Base-by-base conservation (phyloP, 2,888 invertebrate species). In the Hemithea aestivaria region DNA sequence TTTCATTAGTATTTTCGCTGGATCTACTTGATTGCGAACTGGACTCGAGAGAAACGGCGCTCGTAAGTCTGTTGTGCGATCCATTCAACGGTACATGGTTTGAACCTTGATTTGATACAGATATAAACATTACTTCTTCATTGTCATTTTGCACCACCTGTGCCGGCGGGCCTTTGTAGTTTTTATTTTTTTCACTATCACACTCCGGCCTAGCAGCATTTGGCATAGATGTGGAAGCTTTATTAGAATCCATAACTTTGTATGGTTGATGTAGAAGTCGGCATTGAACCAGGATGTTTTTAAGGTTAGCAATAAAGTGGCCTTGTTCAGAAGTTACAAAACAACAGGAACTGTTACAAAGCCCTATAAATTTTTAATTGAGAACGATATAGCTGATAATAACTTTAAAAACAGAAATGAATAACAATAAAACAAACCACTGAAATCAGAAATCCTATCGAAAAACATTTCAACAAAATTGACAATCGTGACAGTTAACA, bases 161-260 rank as follows among this genome's bases (percentile, higher is more conserved):
- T 49, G 58, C 64, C 29, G 68, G 48, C 31, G 56, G 48, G 30
- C 48, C 60, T 42, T 69, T 74, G 43, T 44, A 54, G 49, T 64
- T 73, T 23, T 52, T 70, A 36, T 53, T 63, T 40, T 60, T 66
- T 34, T 78, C 75, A 51, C 53, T 53, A 33, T 76, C 75, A 56
- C 67, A 56, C 38, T 75, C 75, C 11, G 60, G 50, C 50, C 67
- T 67, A 29, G 58, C 49, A 43, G 65, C 52, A 53, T 73, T 74
- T 48, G 54, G 72, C 44, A 54, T 58, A 48, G 73, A 61, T 42
- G 64, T 40, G 44, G 68, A 63, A 55, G 74, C 73, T 58, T 77
- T 70, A 38, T 59, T 56, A 50, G 77, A 66, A 73, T 85, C 85
- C 87, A 87, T 87, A 62, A 60, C 66, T 67, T 70, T 58, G 70